A percentile compares a stretch with the other conserved stretches of the same genome.
Evolutionary conservation across 2,113 vertebrate genomes (phyloP).

Genomic region (Mionectes macconnelli): DNA sequence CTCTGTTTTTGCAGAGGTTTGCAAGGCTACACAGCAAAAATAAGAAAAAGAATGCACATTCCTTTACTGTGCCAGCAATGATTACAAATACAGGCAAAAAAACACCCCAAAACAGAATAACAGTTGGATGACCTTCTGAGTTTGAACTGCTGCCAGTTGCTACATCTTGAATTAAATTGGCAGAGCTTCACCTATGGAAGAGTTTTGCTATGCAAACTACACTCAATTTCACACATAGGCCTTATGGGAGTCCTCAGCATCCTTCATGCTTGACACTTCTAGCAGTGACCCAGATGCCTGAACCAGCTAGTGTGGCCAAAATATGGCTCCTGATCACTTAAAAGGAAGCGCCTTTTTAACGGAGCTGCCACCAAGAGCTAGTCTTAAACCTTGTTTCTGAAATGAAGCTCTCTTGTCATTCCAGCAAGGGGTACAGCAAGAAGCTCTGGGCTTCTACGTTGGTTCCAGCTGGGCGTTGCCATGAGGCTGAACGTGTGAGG

Average conservation of each 20-base stretch:
- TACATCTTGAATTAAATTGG: not conserved
- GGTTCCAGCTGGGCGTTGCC: too few relatives aligned
- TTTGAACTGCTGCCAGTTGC: not conserved
- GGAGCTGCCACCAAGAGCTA: not conserved
- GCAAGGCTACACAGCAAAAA: not conserved
- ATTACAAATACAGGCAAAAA: not conserved
- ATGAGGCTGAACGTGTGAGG: fast-evolving
- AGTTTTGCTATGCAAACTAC: not conserved
- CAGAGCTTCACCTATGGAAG: not conserved
- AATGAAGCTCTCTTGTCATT: not conserved
- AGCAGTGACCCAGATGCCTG: not conserved
- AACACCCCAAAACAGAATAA: not conserved
- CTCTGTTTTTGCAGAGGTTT: not conserved
- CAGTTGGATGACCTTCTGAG: not conserved
- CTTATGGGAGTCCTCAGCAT: fast-evolving
- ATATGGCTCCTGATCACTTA: not conserved
- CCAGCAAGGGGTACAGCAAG: fast-evolving
- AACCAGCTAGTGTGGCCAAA: not conserved
- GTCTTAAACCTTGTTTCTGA: not conserved
- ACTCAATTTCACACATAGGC: not conserved
- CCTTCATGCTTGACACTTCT: fast-evolving
- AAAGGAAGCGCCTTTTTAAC: not conserved
- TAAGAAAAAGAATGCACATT: not conserved
- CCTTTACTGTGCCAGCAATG: not conserved
- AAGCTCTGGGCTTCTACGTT: not conserved